Conservation (phyloP, 2,113 vertebrate species). For the Blennius ocellaris region DNA sequence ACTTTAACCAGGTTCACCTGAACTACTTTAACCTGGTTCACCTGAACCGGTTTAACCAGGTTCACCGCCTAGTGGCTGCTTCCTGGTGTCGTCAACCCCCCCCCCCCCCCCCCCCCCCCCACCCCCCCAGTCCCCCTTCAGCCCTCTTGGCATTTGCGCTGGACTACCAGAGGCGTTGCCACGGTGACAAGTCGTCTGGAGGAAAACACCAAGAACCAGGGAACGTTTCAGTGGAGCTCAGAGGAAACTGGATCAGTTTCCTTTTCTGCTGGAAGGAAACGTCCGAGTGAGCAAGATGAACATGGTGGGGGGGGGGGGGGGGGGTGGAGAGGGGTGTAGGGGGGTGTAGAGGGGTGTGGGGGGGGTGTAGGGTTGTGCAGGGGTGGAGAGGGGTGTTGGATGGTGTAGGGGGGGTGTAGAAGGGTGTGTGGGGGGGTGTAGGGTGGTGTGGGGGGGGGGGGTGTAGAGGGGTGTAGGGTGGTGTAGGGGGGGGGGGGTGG, state of each 20-base stretch:
- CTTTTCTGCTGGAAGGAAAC: constrained; percentile 38
- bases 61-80: constrained; percentile 8
- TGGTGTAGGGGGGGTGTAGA: constrained; percentile 40
- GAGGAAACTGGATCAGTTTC: constrained; percentile 40
- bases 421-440: too few species aligned
- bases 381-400: too few species aligned
- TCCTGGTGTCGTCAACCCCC: constrained; percentile 2
- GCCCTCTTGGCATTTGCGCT: constrained; percentile 57
- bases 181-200: constrained; percentile 56
- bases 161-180: constrained; percentile 55
- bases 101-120: too few species aligned
- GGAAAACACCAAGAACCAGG: constrained; percentile 48
- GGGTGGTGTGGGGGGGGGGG: constrained; percentile 35
- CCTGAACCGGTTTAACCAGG: neutral
- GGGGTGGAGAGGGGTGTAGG: neutral
- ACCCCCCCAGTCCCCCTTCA: constrained; percentile 20
- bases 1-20: too few species aligned
- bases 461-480: constrained; percentile 30
- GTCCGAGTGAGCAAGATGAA: constrained; percentile 45
- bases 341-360: neutral
- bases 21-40: too few species aligned
- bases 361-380: too few species aligned
- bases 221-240: constrained; percentile 55
- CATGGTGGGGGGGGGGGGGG: constrained; percentile 30
- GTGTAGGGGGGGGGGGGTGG: constrained; percentile 36